phyloP scores from a whole-genome alignment of 2,113 vertebrate species.

The Crotalus helleri region DNA sequence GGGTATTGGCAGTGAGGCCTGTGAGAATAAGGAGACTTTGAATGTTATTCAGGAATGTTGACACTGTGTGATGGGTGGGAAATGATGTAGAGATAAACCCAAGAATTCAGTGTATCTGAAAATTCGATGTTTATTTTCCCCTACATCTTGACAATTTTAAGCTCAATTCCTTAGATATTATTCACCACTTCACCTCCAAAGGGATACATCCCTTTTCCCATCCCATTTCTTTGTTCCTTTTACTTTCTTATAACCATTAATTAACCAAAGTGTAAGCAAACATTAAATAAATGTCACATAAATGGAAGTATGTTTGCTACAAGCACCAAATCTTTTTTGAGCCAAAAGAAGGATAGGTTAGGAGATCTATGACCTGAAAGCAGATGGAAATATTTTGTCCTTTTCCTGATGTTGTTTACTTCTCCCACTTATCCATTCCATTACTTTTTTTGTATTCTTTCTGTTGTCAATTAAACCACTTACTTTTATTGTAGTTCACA shows the following conservation, averaged over 20 bases:
- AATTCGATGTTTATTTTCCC: neutral
- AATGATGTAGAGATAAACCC: neutral
- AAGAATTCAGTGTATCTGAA: neutral
- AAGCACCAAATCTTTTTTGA: neutral
- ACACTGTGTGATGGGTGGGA: neutral
- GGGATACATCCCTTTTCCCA: neutral
- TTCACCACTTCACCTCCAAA: neutral
- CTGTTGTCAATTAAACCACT: neutral
- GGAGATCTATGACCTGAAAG: neutral
- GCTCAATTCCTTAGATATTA: neutral
- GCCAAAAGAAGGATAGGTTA: neutral
- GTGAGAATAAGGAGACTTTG: neutral
- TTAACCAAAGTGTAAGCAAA: neutral
- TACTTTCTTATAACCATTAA: constrained; percentile 1
- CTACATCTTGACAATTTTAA: neutral
- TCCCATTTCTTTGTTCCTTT: neutral
- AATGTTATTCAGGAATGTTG: neutral
- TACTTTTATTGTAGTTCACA: neutral
- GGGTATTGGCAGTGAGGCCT: neutral
- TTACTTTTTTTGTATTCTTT: neutral
- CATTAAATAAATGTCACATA: constrained; percentile 8
- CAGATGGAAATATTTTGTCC: neutral
- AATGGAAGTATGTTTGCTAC: constrained; percentile 7
- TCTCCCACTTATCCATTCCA: neutral
- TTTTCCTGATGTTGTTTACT: neutral